Base-by-base conservation (phyloP, 2,888 invertebrate genomes). In the Crioceris asparagi region DNA sequence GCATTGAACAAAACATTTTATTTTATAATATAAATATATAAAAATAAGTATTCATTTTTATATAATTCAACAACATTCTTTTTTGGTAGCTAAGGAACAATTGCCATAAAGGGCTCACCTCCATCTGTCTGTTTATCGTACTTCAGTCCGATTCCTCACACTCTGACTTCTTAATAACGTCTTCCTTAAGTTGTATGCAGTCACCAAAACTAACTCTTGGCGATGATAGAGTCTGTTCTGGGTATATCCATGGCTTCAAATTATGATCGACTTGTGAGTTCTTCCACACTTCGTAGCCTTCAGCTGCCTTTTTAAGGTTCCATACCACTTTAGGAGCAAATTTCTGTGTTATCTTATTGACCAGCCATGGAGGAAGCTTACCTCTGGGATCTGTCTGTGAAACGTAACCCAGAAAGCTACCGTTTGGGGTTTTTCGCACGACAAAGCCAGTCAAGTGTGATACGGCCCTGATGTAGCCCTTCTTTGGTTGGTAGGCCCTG, bases 311-410 rank as follows among this genome's bases (percentile, higher is more conserved):
- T 47, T 83, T 78, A 40, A 92, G 66, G 56, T 83, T 80, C 55
- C 83, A 80, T 2, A 90, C 79, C 56, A 90, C 75, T 60, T 85
- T 83, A 1, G 92, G 92, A 0, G 88, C 90, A 53, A 91, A 72
- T 55, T 83, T 83, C 45, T 86, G 83, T 19, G 90, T 87, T 8
- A 85, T 70, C 63, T 78, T 86, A 67, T 93, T 92, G 29, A 91
- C 86, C 39, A 88, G 68, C 91, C 91, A 92, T 5, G 82, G 79
- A 2, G 92, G 92, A 38, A 92, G 67, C 29, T 79, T 79, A 46
- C 91, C 92, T 56, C 82, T 78, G 7, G 91, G 91, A 64, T 92
- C 92, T 3, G 86, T 85, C 54, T 91, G 86, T 2, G 91, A 84
- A 19, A 92, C 78, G 61, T 92, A 93, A 15, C 85, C 86, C 39